Base-by-base conservation (phyloP, 1,140 invertebrate species). In the Lepidurus couesii region DNA sequence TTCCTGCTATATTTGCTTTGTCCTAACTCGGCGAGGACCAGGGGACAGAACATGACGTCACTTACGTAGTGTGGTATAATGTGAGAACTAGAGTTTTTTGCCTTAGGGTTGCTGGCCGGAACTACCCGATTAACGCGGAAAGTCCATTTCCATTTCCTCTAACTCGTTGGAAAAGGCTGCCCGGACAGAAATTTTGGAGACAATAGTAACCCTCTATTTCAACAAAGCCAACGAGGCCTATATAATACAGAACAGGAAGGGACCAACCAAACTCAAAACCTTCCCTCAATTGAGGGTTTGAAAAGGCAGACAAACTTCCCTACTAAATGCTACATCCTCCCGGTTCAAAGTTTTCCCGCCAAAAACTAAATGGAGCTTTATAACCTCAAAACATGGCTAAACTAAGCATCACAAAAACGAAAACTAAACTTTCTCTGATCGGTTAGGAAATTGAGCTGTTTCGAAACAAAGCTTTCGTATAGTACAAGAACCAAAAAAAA, bases 91-190 rank as follows among this genome's bases (percentile, higher is more conserved):
- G 53, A 21, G 53, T 65, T 65, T 65, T 65, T 16, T 65, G 53
- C 16, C 53, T 13, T n/a, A 21, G 53, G 53, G 53, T 7, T n/a
- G 53, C 16, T n/a, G 53, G 13, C 53, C 53, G 53, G 53, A 65
- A 65, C 53, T 65, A n/a, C 13, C 16, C 53, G 53, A 65, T 65
- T 65, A 65, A 65, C n/a, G 53, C n/a, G 53, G 53, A 65, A 65
- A 65, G 53, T 65, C 53, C 53, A 65, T 21, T 65, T 21, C 13
- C 53, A 65, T 65, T 65, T 65, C 53, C 53, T 65, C 53, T 16
- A n/a, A 21, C 16, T 21, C 21, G 6, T 21, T 21, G 53, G 16
- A 65, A n/a, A 65, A 21, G 13, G 21, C 13, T n/a, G 53, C 53
- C 53, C 53, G 16, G 53, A 13, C 45, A 65, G 21, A 65, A 65